These are phyloP conservation scores for Euzetes globulus DNA, from an alignment of 2,888 invertebrate genomes.

Conservation along the genomic window DNA sequence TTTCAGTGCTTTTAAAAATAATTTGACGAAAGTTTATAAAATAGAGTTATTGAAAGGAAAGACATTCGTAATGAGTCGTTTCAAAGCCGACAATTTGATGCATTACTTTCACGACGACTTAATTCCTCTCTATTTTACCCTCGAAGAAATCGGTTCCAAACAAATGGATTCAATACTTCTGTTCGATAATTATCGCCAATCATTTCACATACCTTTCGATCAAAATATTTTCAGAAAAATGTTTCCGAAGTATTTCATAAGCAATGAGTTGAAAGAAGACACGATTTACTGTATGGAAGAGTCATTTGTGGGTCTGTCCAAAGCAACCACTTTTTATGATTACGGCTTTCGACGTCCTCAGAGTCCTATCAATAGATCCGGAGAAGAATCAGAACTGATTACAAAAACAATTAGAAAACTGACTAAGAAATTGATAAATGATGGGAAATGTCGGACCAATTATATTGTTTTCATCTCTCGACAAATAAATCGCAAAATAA, in stretches of 20 bases:
- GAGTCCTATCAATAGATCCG: slow-evolving; percentile 45
- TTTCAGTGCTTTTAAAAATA: slow-evolving; percentile 40
- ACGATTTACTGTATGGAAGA: slow-evolving; percentile 47
- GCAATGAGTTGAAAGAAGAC: slow-evolving; percentile 37
- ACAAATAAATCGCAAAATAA: slow-evolving; percentile 48
- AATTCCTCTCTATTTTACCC: slow-evolving; percentile 49
- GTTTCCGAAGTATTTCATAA: neutral
- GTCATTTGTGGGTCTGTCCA: slow-evolving; percentile 47
- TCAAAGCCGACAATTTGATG: slow-evolving; percentile 54
- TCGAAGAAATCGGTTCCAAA: slow-evolving; percentile 41
- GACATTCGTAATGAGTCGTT: slow-evolving; percentile 47
- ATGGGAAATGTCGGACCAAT: slow-evolving; percentile 29
- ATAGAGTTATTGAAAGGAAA: slow-evolving; percentile 41
- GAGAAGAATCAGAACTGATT: slow-evolving; percentile 1
- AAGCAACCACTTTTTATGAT: slow-evolving; percentile 50
- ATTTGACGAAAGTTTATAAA: slow-evolving; percentile 39
- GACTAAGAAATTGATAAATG: neutral
- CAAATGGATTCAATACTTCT: slow-evolving; percentile 23
- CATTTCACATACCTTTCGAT: neutral
- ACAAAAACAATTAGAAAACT: slow-evolving; percentile 17
- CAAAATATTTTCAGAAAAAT: slow-evolving; percentile 34
- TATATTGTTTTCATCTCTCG: slow-evolving; percentile 46
- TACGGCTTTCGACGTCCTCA: slow-evolving; percentile 51
- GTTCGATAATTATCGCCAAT: slow-evolving; percentile 22
- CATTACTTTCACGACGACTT: slow-evolving; percentile 54